Evolutionary conservation across 2,888 invertebrate species (phyloP).

Genomic region (Tyria jacobaeae): DNA sequence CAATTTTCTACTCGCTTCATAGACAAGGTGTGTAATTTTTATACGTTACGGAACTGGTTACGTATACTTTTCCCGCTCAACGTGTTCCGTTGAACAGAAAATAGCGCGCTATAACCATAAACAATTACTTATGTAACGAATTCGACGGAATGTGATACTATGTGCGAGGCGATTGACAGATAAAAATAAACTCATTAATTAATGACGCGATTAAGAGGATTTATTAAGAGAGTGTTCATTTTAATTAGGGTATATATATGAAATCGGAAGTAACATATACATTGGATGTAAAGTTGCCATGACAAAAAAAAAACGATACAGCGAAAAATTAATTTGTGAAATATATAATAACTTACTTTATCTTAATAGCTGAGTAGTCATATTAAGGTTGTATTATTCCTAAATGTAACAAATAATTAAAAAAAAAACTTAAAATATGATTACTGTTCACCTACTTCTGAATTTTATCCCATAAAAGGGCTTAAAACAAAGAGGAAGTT

Average conservation of each 20-base stretch:
- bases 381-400: background rate
- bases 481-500: no score
- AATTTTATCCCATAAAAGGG: no score
- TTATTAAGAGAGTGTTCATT: constrained; percentile 12
- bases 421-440: no score
- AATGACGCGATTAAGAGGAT: constrained; percentile 17
- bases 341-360: background rate
- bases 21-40: constrained; percentile 36
- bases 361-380: background rate
- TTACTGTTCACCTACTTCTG: no score
- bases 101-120: constrained; percentile 19
- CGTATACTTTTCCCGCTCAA: constrained; percentile 4
- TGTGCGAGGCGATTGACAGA: constrained; percentile 14
- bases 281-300: background rate
- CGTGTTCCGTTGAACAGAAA: constrained; percentile 6
- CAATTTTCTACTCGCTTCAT: constrained; percentile 38
- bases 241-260: constrained; percentile 6
- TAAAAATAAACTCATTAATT: constrained; percentile 21
- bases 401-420: no score
- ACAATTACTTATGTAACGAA: constrained; percentile 10
- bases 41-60: constrained; percentile 24
- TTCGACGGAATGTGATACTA: constrained; percentile 6
- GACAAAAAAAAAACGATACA: background rate
- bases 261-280: background rate
- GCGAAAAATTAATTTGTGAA: background rate